These are phyloP conservation scores for Haplochromis vanheusdeni DNA, from an alignment of 2,113 vertebrate genomes.

Conservation along the genomic window DNA sequence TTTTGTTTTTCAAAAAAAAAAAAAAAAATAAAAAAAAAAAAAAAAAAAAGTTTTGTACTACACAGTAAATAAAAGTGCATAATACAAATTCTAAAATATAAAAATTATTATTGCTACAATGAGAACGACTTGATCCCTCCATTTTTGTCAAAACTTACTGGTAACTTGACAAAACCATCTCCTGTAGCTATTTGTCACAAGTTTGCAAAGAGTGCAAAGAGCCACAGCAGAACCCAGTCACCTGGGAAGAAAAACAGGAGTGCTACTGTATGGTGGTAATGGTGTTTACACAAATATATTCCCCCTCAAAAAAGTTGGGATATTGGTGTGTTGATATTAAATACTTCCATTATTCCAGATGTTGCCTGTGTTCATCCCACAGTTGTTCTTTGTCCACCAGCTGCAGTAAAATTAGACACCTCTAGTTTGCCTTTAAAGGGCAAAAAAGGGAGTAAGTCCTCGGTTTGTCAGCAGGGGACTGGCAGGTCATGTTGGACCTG, in stretches of 20 bases:
- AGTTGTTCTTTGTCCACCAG: not conserved
- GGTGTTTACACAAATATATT: not conserved
- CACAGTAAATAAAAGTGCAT: not conserved
- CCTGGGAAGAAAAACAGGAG: not conserved
- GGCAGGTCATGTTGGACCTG: not conserved
- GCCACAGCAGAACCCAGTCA: not conserved
- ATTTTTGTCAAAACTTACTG: not conserved
- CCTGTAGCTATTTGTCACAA: not conserved
- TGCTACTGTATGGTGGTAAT: not conserved
- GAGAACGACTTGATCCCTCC: rapidly evolving
- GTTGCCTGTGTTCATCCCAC: not conserved
- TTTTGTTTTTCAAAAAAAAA: no score
- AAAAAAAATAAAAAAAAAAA: no score
- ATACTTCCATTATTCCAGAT: not conserved
- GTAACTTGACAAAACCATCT: not conserved
- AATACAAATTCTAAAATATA: not conserved
- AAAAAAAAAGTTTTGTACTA: not conserved
- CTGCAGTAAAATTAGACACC: not conserved
- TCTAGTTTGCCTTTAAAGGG: not conserved
- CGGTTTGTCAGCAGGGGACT: not conserved
- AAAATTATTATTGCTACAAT: not conserved
- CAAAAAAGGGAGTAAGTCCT: not conserved
- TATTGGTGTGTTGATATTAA: not conserved
- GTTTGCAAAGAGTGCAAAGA: not conserved
- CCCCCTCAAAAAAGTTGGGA: not conserved